Conservation (phyloP, 2,888 invertebrate species). For the Endomychus coccineus region DNA sequence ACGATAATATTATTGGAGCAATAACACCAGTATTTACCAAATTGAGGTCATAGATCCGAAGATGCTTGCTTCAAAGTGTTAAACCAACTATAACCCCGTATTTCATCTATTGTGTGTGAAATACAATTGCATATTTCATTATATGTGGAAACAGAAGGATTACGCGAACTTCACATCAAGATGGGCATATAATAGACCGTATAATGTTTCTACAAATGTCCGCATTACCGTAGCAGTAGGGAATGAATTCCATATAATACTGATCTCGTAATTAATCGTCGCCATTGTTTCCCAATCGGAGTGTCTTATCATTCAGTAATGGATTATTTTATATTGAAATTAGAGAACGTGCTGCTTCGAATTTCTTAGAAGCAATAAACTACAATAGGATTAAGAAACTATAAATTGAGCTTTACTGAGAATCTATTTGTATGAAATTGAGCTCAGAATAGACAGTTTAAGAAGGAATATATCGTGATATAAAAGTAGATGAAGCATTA, state of each 20-base stretch:
- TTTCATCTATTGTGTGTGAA: slow-evolving; percentile 31
- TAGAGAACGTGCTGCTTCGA: too few species aligned
- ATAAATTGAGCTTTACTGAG: too few species aligned
- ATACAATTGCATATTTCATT: slow-evolving; percentile 38
- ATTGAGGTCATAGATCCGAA: slow-evolving; percentile 2
- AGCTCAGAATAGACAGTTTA: too few species aligned
- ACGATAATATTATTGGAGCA: neutral
- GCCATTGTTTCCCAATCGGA: slow-evolving; percentile 19
- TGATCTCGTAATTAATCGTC: slow-evolving; percentile 24
- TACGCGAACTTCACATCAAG: slow-evolving; percentile 30
- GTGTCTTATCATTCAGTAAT: slow-evolving; percentile 4
- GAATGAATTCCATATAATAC: slow-evolving; percentile 16
- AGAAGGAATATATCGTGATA: too few species aligned
- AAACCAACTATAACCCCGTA: slow-evolving; percentile 6
- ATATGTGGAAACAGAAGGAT: slow-evolving; percentile 35
- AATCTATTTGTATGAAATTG: too few species aligned
- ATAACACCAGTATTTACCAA: slow-evolving; percentile 3
- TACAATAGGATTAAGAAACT: too few species aligned
- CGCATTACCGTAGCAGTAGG: slow-evolving; percentile 26
- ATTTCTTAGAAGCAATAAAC: too few species aligned
- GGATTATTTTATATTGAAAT: slow-evolving; percentile 9
- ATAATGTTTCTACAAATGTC: slow-evolving; percentile 35
- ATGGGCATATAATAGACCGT: slow-evolving; percentile 31
- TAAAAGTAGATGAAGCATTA: too few species aligned
- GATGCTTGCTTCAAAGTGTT: slow-evolving; percentile 1